phyloP scores from a whole-genome alignment of 2,113 vertebrate genomes.

The Marmota flaviventris region DNA sequence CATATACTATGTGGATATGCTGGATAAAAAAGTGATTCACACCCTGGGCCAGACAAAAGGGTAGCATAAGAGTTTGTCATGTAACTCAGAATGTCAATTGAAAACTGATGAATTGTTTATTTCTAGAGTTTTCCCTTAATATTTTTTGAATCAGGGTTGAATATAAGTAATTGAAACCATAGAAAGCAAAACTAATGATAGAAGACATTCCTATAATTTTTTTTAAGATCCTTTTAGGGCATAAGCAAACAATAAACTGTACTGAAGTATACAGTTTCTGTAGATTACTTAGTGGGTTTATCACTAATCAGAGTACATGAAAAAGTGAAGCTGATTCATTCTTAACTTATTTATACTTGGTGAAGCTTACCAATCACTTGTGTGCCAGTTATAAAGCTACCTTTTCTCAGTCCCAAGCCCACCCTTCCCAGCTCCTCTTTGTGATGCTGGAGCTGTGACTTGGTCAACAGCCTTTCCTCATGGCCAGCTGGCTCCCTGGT shows the following conservation, averaged over 20 bases:
- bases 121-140: slow-evolving; percentile 22
- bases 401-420: neutral
- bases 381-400: neutral
- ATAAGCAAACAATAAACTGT: neutral
- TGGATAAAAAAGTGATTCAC: neutral
- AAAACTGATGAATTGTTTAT: neutral
- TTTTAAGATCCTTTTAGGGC: neutral
- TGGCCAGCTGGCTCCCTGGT: neutral
- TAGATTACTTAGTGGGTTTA: neutral
- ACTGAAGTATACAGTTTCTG: neutral
- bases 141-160: neutral
- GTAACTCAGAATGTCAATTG: neutral
- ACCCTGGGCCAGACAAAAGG: neutral
- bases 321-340: neutral
- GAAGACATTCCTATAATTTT: neutral
- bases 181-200: neutral
- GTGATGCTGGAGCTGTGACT: neutral
- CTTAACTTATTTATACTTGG: neutral
- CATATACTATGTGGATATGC: neutral
- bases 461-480: neutral
- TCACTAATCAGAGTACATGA: neutral
- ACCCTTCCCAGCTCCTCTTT: neutral
- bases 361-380: neutral
- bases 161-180: neutral
- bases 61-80: neutral